These are phyloP conservation scores for Jordanella pulchra DNA, from an alignment of 2,797 vertebrate species.

Conservation along the genomic window DNA sequence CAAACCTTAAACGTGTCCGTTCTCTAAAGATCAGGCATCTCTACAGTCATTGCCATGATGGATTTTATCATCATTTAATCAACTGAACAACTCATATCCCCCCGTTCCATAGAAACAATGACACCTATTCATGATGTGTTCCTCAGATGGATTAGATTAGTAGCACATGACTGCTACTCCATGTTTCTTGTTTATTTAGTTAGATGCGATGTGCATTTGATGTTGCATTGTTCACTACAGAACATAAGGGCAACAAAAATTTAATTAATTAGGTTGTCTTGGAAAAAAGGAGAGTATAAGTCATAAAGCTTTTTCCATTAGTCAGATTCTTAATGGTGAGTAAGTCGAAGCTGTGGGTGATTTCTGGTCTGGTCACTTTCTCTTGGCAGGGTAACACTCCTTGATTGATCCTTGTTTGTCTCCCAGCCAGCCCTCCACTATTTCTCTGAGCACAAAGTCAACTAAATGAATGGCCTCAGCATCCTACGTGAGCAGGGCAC, in stretches of 20 bases:
- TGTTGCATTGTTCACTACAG: neutral
- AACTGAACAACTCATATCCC: neutral
- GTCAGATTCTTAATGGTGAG: neutral
- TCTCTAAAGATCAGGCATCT: neutral
- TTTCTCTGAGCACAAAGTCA: slow-evolving; percentile 19
- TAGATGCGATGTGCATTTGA: neutral
- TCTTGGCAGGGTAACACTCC: slow-evolving; percentile 33
- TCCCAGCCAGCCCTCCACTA: slow-evolving; percentile 9
- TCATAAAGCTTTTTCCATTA: neutral
- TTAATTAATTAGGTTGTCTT: neutral
- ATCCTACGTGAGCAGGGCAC: slow-evolving; percentile 20
- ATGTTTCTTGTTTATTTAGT: too few species aligned
- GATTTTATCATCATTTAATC: neutral
- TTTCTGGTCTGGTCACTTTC: slow-evolving; percentile 17
- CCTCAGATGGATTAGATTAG: neutral
- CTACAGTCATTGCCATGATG: neutral
- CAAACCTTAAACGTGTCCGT: neutral
- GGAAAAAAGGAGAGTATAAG: neutral
- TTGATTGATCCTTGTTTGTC: slow-evolving; percentile 44
- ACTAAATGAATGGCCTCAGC: slow-evolving; percentile 24
- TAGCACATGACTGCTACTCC: neutral
- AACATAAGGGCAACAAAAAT: neutral
- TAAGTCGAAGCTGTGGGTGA: slow-evolving; percentile 25
- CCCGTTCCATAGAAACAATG: too few species aligned
- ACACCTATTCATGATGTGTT: neutral